Base-by-base conservation (phyloP, 1,140 invertebrate species). In the Lanistes nyassanus region DNA sequence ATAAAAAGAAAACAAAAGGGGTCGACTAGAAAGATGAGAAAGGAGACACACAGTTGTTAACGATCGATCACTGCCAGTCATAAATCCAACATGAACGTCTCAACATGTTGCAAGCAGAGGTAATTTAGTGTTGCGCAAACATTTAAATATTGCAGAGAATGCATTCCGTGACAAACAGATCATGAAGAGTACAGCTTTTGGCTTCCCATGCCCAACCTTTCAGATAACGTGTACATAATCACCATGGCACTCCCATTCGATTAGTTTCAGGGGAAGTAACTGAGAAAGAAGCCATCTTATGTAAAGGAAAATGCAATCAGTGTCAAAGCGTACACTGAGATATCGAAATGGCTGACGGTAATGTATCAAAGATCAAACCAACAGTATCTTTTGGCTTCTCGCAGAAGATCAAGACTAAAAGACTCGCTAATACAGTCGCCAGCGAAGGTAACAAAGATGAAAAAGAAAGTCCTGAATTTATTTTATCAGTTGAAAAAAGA, bases 311-410 rank as follows among this genome's bases (percentile, higher is more conserved):
- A 47, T 1, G 31, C 5, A 39, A 79, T 23, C 9, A 29, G 29
- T 19, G 47, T 70, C 51, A 42, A 21, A 19, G 37, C 29, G 56
- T 76, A 23, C 6, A 0, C 42, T 47, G 2, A 6, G 5, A 47
- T 16, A 29, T 11, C 79, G 66, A 42, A 47, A 77, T 75, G 60
- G 75, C 53, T 68, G 72, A 58, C 26, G 47, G 66, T 19, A 51
- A 70, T 36, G 36, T 9, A 4, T 21, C 51, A 11, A 37, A 26
- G 21, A n/a, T 6, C 53, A 76, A 67, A 23, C 29, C 36, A 53
- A 64, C 55, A 16, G 29, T 86, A 29, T 85, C 86, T 2, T 86
- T 87, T 76, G 82, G 82, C 16, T 86, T 87, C 75, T 79, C 81
- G 0, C 86, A 87, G 60, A 85, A 81, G 75, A 70, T 79, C 26